A percentile compares a stretch with the other conserved stretches of the same genome.
These are phyloP conservation scores for Prietella phreatophila DNA, from an alignment of 2,113 vertebrate genomes.

Conservation along the genomic window DNA sequence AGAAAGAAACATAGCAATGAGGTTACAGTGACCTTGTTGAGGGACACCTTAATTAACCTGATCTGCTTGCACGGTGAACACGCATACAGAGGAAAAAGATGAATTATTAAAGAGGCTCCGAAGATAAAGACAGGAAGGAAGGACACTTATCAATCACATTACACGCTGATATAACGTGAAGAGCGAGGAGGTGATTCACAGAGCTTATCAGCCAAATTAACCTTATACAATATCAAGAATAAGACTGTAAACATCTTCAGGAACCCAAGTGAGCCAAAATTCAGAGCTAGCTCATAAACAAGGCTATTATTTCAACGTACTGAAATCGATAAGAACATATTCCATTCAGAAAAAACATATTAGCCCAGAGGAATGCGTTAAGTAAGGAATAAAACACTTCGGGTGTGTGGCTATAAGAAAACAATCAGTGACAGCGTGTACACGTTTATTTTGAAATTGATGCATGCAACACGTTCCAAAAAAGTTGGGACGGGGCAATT, in stretches of 20 bases:
- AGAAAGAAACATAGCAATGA: background rate
- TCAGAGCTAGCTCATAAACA: background rate
- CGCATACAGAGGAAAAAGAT: conserved; percentile 14
- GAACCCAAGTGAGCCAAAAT: background rate
- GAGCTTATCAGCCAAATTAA: background rate
- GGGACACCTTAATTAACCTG: conserved; percentile 54
- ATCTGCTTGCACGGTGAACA: conserved; percentile 32
- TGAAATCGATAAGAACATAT: background rate
- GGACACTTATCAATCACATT: conserved; percentile 35
- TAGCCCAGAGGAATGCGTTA: background rate
- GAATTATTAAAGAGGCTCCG: conserved; percentile 46
- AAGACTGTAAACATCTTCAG: background rate
- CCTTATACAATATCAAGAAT: conserved; percentile 5
- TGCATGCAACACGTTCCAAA: too few relatives aligned
- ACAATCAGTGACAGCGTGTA: background rate
- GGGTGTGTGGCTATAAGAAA: background rate
- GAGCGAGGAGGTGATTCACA: background rate
- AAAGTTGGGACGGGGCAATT: too few relatives aligned
- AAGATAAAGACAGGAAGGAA: conserved; percentile 27
- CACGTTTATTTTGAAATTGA: too few relatives aligned
- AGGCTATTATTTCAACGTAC: background rate
- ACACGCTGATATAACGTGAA: conserved; percentile 17
- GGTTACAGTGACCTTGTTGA: conserved; percentile 45
- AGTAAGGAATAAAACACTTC: background rate
- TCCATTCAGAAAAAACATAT: background rate